Conservation (phyloP, 2,888 invertebrate genomes). For the Epinotia bilunana region DNA sequence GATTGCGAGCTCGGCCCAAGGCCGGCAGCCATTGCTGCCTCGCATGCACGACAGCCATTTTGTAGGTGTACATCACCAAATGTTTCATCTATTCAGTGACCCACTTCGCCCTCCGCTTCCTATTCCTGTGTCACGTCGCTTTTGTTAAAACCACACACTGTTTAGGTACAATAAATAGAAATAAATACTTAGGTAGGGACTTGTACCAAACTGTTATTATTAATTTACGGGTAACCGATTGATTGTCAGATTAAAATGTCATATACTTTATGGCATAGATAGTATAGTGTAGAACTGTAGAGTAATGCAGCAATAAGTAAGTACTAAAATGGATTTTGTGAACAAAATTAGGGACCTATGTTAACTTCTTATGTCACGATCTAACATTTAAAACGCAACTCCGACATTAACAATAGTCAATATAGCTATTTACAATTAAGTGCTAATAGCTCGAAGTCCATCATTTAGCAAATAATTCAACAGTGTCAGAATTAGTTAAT, state of each 20-base stretch:
- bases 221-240: too few relatives aligned
- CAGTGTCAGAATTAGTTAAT: background rate
- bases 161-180: too few relatives aligned
- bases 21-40: slow-evolving; percentile 77
- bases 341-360: background rate
- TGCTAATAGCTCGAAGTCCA: background rate
- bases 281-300: too few relatives aligned
- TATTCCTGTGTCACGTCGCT: background rate
- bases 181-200: too few relatives aligned
- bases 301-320: too few relatives aligned
- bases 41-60: slow-evolving; percentile 70
- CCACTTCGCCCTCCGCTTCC: slow-evolving; percentile 52
- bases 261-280: too few relatives aligned
- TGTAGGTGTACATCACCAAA: slow-evolving; percentile 63
- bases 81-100: slow-evolving; percentile 61
- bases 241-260: too few relatives aligned
- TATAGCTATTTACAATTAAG: background rate
- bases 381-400: background rate
- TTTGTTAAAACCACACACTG: too few relatives aligned
- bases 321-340: background rate
- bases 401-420: background rate
- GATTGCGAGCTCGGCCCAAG: slow-evolving; percentile 79
- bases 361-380: background rate
- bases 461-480: background rate
- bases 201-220: too few relatives aligned